These are phyloP conservation scores for Rugalucina vietnamica DNA, from an alignment of 2,888 invertebrate genomes.

Conservation along the genomic window DNA sequence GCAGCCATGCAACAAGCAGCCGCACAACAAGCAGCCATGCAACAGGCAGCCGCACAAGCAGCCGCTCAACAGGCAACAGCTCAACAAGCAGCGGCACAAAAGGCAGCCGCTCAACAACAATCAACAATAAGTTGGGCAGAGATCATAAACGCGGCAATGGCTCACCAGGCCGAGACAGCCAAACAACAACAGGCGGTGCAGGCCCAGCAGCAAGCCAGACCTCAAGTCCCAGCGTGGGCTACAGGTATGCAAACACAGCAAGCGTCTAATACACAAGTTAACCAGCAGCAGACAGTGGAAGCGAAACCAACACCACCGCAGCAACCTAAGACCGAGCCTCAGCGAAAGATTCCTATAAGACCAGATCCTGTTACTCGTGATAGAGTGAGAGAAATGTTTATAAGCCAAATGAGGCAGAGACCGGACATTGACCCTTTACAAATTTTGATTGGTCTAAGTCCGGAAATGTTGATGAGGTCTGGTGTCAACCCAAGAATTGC, in stretches of 20 bases:
- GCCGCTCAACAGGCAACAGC: background rate
- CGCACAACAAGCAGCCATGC: background rate
- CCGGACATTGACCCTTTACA: conserved; percentile 34
- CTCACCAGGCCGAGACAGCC: background rate
- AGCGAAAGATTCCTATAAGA: conserved; percentile 45
- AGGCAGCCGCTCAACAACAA: background rate
- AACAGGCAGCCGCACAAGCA: background rate
- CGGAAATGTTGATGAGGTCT: conserved; percentile 58
- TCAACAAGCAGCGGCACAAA: background rate
- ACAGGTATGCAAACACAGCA: background rate
- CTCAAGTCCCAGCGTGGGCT: background rate
- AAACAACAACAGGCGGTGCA: background rate
- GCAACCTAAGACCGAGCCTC: conserved; percentile 28
- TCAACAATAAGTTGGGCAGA: background rate
- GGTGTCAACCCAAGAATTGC: conserved; percentile 60
- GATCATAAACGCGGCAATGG: background rate
- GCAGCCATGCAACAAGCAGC: background rate
- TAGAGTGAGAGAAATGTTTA: conserved; percentile 53
- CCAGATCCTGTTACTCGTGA: conserved; percentile 53
- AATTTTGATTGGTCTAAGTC: conserved; percentile 52
- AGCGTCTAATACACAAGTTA: conserved; percentile 9
- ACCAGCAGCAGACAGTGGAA: conserved; percentile 21
- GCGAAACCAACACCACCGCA: conserved; percentile 15
- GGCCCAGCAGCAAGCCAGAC: background rate
- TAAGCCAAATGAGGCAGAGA: conserved; percentile 39